These are phyloP conservation scores for Archips xylosteana DNA, from an alignment of 2,888 invertebrate genomes.

Conservation along the genomic window DNA sequence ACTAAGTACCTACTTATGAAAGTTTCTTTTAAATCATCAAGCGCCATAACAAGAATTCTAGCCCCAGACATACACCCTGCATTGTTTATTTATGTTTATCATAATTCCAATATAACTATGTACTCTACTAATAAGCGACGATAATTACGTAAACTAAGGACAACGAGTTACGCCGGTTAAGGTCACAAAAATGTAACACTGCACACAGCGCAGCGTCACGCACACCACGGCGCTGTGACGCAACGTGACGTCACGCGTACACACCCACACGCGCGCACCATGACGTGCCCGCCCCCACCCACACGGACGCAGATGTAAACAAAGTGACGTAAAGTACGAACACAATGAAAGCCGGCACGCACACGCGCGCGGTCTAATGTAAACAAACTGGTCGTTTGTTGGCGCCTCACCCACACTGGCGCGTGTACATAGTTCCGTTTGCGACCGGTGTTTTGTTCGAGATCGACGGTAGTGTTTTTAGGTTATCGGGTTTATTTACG, in stretches of 20 bases:
- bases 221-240: constrained; percentile 65
- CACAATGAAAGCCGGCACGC: constrained; percentile 52
- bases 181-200: constrained; percentile 84
- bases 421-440: constrained; percentile 50
- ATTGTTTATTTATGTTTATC: constrained; percentile 2
- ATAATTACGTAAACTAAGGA: constrained; percentile 64
- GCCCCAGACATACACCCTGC: neutral
- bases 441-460: constrained; percentile 33
- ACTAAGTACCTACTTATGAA: too few species aligned
- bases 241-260: constrained; percentile 82
- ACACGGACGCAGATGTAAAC: constrained; percentile 71
- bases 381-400: constrained; percentile 78
- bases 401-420: constrained; percentile 55
- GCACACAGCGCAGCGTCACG: constrained; percentile 53
- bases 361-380: constrained; percentile 71
- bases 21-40: neutral
- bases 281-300: constrained; percentile 40
- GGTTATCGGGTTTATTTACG: constrained; percentile 40
- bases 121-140: constrained; percentile 27
- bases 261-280: constrained; percentile 72
- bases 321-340: constrained; percentile 76
- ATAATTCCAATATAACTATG: neutral
- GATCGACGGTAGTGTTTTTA: constrained; percentile 35
- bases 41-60: neutral
- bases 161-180: constrained; percentile 77